phyloP scores from a whole-genome alignment of 1,140 invertebrate species.

The Lysiphlebus fabarum region DNA sequence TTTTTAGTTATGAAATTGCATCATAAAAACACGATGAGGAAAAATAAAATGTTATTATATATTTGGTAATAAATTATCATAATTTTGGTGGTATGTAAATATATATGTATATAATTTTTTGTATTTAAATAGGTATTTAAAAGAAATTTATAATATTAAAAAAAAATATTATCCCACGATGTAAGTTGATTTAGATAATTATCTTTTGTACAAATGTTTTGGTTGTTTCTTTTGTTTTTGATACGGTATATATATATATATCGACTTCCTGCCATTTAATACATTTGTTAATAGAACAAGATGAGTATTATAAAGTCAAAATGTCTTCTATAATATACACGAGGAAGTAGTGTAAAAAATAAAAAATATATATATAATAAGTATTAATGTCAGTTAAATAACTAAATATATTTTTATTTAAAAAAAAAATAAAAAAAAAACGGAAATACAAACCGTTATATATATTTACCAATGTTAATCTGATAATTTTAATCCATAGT shows the following conservation, averaged over 20 bases:
- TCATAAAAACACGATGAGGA: too few species aligned
- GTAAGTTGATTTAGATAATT: conserved; percentile 16
- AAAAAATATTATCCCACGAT: conserved; percentile 24
- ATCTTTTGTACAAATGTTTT: conserved; percentile 26
- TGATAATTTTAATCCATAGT: too few species aligned
- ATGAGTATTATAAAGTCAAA: background rate
- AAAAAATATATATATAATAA: background rate
- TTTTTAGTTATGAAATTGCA: too few species aligned
- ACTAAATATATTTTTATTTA: too few species aligned
- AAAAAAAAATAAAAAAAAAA: background rate
- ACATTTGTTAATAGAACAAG: conserved; percentile 10
- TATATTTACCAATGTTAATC: too few species aligned
- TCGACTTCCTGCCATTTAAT: conserved; percentile 31
- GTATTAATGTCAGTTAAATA: too few species aligned
- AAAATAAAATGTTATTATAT: too few species aligned
- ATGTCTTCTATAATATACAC: background rate
- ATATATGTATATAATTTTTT: too few species aligned
- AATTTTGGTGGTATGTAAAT: too few species aligned
- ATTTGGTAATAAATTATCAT: too few species aligned
- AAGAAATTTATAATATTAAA: background rate
- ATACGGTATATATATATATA: conserved; percentile 20
- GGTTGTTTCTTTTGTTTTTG: conserved; percentile 31
- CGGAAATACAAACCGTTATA: background rate
- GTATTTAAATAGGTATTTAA: background rate
- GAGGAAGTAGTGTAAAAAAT: conserved; percentile 1